These are phyloP conservation scores for Darevskia mixta DNA, from an alignment of 2,797 vertebrate species.

Conservation along the genomic window DNA sequence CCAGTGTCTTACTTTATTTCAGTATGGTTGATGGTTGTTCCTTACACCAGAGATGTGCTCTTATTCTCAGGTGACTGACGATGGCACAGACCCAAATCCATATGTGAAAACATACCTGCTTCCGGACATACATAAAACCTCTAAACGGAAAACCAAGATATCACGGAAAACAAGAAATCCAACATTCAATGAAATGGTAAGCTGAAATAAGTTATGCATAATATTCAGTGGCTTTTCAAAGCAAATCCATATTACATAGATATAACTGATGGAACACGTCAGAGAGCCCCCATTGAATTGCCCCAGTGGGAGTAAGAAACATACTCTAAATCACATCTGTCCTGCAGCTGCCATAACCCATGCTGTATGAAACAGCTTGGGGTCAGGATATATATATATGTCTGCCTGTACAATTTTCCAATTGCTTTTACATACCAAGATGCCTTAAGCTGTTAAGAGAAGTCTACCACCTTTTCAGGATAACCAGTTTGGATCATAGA, in stretches of 20 bases:
- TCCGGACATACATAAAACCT: constrained; percentile 94
- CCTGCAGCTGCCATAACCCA: neutral
- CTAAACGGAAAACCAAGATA: constrained; percentile 98
- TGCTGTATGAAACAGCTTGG: neutral
- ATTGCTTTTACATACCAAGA: neutral
- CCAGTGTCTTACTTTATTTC: neutral
- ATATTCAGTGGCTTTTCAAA: neutral
- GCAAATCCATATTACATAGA: neutral
- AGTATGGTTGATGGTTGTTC: neutral
- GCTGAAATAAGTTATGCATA: constrained; percentile 45
- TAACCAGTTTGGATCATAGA: neutral
- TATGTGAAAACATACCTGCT: constrained; percentile 99
- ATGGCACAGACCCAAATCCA: constrained; percentile 95
- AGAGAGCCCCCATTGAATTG: neutral
- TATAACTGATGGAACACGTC: neutral
- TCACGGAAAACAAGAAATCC: constrained; percentile 96
- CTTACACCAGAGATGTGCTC: constrained; percentile 24
- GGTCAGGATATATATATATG: neutral
- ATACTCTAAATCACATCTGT: neutral
- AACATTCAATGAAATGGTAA: constrained; percentile 99
- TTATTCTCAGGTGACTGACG: constrained; percentile 89
- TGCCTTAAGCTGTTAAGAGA: neutral
- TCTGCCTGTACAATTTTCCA: neutral
- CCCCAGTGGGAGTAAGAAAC: neutral
- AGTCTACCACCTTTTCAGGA: neutral